phyloP scores from a whole-genome alignment of 1,140 invertebrate genomes.

The Drosophila littoralis region DNA sequence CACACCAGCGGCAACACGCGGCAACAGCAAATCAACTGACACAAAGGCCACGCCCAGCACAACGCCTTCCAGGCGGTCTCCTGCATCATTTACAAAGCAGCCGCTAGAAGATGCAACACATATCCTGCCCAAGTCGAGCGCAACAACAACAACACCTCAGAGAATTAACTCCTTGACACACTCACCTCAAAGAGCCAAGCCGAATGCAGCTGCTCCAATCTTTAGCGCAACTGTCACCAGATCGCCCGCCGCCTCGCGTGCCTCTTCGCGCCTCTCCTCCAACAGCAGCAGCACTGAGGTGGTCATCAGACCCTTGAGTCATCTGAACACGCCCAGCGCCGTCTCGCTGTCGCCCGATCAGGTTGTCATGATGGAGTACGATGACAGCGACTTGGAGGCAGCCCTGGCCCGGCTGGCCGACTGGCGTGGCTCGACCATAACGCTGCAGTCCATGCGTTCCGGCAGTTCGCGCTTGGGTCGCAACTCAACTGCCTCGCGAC shows the following conservation, averaged over 20 bases:
- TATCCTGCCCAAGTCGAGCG: background rate
- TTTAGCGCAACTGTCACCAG: background rate
- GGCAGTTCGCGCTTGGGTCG: constrained; percentile 37
- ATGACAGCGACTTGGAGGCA: constrained; percentile 62
- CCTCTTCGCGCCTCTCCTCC: constrained; percentile 42
- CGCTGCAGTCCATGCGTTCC: constrained; percentile 43
- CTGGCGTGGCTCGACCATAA: constrained; percentile 52
- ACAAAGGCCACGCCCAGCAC: constrained; percentile 18
- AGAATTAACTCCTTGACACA: background rate
- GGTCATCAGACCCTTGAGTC: constrained; percentile 58
- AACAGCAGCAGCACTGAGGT: constrained; percentile 52
- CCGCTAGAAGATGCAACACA: background rate
- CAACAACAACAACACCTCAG: background rate
- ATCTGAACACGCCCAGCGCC: constrained; percentile 59
- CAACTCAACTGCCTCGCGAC: constrained; percentile 34
- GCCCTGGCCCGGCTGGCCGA: constrained; percentile 57
- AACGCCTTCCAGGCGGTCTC: background rate
- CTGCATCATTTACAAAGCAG: background rate
- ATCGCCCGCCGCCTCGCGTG: constrained; percentile 22
- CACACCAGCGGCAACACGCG: constrained; percentile 11
- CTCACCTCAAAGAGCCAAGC: background rate
- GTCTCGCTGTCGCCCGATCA: constrained; percentile 59
- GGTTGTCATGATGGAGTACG: constrained; percentile 52
- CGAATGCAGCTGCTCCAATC: background rate
- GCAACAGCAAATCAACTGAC: constrained; percentile 13